Base-by-base conservation (phyloP, 1,140 invertebrate species). In the Galleria mellonella region DNA sequence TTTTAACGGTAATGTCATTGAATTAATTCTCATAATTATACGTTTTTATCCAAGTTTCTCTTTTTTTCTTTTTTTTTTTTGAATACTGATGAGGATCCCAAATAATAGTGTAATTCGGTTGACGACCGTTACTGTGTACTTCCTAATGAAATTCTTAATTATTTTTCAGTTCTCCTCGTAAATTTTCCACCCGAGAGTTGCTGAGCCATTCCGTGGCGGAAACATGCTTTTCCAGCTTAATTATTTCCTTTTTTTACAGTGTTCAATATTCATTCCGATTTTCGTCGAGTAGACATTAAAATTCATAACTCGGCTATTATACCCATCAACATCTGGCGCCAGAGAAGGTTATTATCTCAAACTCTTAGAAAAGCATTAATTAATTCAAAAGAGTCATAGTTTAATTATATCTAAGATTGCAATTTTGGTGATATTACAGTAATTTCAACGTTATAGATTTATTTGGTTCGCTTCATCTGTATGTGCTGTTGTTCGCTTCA, bases 281-380 rank as follows among this genome's bases (percentile, higher is more conserved):
- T 75, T 72, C 61, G 65, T 63, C 47, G 57, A 67, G 64, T 51
- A 61, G 71, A 69, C 68, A 75, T 76, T 73, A 81, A 74, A 79
- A 81, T 79, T 81, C 76, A 83, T 78, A 81, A 70, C 74, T 70
- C 47, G 51, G 62, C 66, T 72, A 71, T 83, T 73, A 73, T 66
- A 72, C 56, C 66, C 66, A 65, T 72, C 70, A 81, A 75, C 79
- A 83, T 77, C 75, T 83, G 79, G 67, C 67, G 67, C 66, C 55
- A 59, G 64, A 56, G 42, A 51, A 68, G 54, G 60, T 76, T 77
- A 72, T 70, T 73, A 72, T 74, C 63, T 72, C 46, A 56, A 72
- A 69, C 55, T 73, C 51, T 53, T 53, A 62, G 61, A 67, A 69
- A 68, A 57, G 47, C 62, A 73, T 73, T 75, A 73, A 83, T 81